These are phyloP conservation scores for Fabriciana adippe DNA, from an alignment of 2,888 invertebrate species.

Conservation along the genomic window DNA sequence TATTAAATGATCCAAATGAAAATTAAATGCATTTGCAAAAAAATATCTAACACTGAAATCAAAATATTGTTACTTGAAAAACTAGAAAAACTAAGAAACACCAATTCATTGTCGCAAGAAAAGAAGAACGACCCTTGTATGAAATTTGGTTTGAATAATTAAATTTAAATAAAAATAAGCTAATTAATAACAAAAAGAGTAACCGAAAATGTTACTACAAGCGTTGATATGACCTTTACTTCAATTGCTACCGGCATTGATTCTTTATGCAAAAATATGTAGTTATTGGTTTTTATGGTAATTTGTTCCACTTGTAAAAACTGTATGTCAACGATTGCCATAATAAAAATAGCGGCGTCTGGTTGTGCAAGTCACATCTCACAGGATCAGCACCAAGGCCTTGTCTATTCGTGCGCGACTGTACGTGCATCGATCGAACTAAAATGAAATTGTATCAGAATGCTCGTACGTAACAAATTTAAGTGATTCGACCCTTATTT, in stretches of 20 bases:
- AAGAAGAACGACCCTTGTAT: too few species aligned
- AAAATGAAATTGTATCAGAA: slow-evolving; percentile 44
- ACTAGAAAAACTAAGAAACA: too few species aligned
- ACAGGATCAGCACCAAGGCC: slow-evolving; percentile 72
- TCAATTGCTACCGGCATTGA: slow-evolving; percentile 18
- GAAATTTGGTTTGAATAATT: neutral
- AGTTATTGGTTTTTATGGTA: slow-evolving; percentile 28
- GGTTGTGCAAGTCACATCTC: slow-evolving; percentile 77
- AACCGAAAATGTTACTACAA: slow-evolving; percentile 7
- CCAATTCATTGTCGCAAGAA: too few species aligned
- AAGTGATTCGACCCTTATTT: slow-evolving; percentile 16
- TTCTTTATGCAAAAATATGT: slow-evolving; percentile 25
- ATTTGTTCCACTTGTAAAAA: slow-evolving; percentile 25
- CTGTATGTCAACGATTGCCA: slow-evolving; percentile 42
- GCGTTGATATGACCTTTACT: slow-evolving; percentile 30
- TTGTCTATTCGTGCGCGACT: slow-evolving; percentile 65
- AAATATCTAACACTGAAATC: too few species aligned
- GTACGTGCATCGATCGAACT: slow-evolving; percentile 58
- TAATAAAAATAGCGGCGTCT: slow-evolving; percentile 60
- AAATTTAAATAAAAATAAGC: neutral
- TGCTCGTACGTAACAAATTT: slow-evolving; percentile 33
- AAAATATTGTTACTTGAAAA: too few species aligned
- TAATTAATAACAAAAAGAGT: neutral
- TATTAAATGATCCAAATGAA: too few species aligned
- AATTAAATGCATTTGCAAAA: too few species aligned